Conservation (phyloP, 2,888 invertebrate genomes). For the Eremobia ochroleuca region DNA sequence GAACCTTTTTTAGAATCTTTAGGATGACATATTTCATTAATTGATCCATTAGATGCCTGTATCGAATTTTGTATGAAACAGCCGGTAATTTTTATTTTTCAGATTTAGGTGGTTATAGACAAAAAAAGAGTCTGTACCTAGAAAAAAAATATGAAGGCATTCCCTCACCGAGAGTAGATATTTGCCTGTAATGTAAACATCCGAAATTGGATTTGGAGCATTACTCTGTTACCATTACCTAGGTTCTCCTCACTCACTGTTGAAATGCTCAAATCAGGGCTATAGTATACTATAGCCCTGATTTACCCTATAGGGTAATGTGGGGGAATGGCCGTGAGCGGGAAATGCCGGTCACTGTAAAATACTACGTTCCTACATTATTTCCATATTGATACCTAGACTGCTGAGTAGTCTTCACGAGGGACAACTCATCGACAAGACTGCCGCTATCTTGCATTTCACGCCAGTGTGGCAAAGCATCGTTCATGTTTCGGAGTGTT, state of each 20-base stretch:
- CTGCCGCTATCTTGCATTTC: too few relatives aligned
- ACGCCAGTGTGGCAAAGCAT: too few relatives aligned
- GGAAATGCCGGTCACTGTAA: too few relatives aligned
- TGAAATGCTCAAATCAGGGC: background rate
- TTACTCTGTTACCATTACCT: background rate
- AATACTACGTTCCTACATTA: too few relatives aligned
- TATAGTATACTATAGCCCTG: too few relatives aligned
- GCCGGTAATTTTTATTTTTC: background rate
- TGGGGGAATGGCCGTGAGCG: too few relatives aligned
- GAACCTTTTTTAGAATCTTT: background rate
- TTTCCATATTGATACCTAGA: too few relatives aligned
- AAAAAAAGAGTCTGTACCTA: background rate
- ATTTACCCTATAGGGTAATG: too few relatives aligned
- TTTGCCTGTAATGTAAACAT: background rate
- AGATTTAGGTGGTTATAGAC: background rate
- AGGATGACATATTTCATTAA: background rate
- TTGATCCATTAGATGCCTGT: background rate
- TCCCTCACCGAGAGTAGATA: background rate
- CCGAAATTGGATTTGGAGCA: background rate
- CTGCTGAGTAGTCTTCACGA: too few relatives aligned
- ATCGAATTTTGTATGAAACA: background rate
- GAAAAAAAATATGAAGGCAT: background rate
- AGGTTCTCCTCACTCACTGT: background rate
- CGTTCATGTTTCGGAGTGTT: too few relatives aligned
- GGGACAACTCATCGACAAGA: too few relatives aligned